Evolutionary conservation across 2,113 vertebrate species (phyloP), one percentile per base, ranked within the genome.

Genomic region (Eptatretus burgeri): DNA sequence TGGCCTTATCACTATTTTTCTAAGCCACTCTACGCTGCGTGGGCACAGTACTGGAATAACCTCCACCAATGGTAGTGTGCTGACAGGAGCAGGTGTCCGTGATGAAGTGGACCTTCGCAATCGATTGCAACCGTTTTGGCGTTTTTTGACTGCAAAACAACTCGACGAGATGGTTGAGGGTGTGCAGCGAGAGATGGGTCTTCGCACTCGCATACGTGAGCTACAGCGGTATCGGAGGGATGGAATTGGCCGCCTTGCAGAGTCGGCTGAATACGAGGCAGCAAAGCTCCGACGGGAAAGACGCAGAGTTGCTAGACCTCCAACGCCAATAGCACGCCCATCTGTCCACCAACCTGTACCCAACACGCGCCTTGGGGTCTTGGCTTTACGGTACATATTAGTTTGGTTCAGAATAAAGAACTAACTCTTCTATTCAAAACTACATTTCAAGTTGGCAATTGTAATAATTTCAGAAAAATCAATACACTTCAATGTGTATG

Each of bases 141-240:
- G 95, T 77, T 93, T 98, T 69, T 83, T 96, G 91, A 85, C 86
- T 1, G 81, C 80, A 63, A 80, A 83, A 51, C 87, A 98, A 70
- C 81, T 87, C 2, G 89, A 96, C 49, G 91, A 96, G 51, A 81
- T 93, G 64, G 91, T 98, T 1, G 89, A 98, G 69, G 91, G 82
- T 72, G 82, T 93, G 78, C 83, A 94, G 68, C 93, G 89, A 62
- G 91, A 98, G 69, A 82, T 83, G 13, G 51, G 78, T 66, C 77
- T 98, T 11, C 75, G 88, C 12, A 78, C 84, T 5, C 94, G 94
- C 69, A 86, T 98, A 52, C 77, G 91, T 0, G 89, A 98, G 69
- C 78, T 96, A 69, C 91, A 98, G 72, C 76, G 91, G 11, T 96
- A 91, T 52, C 84, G 86, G 5, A 79, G 87, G 14, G 94, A 91